These are phyloP conservation scores for Pachycephala philippinensis DNA, from an alignment of 2,113 vertebrate genomes.

Conservation along the genomic window DNA sequence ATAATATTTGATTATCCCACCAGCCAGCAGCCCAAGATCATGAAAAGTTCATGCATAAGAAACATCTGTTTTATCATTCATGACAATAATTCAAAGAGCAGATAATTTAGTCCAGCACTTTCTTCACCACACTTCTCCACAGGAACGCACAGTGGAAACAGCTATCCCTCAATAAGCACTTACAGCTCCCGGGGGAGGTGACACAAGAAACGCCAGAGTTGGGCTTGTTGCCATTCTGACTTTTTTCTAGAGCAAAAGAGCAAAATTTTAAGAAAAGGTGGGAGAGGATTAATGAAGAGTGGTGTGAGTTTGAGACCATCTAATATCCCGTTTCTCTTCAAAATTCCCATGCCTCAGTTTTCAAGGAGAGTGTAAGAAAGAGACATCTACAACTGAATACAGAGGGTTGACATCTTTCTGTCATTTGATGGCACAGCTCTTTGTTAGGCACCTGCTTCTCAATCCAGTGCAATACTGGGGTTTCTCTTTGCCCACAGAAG, in stretches of 20 bases:
- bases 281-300: not conserved
- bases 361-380: not conserved
- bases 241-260: not conserved
- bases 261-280: not conserved
- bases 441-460: not conserved
- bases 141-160: not conserved
- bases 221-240: not conserved
- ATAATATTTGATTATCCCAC: not conserved
- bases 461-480: not conserved
- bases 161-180: not conserved
- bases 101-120: not conserved
- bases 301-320: not conserved
- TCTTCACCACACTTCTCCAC: not conserved
- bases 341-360: not conserved
- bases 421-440: not conserved
- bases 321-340: not conserved
- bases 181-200: not conserved
- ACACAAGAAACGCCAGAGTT: not conserved
- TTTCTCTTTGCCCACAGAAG: not conserved
- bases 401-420: not conserved
- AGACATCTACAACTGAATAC: not conserved
- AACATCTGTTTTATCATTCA: constrained; percentile 43
- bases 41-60: constrained; percentile 24
- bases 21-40: not conserved
- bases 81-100: constrained; percentile 21